Conservation (phyloP, 2,113 vertebrate species). For the Cnemophilus loriae region DNA sequence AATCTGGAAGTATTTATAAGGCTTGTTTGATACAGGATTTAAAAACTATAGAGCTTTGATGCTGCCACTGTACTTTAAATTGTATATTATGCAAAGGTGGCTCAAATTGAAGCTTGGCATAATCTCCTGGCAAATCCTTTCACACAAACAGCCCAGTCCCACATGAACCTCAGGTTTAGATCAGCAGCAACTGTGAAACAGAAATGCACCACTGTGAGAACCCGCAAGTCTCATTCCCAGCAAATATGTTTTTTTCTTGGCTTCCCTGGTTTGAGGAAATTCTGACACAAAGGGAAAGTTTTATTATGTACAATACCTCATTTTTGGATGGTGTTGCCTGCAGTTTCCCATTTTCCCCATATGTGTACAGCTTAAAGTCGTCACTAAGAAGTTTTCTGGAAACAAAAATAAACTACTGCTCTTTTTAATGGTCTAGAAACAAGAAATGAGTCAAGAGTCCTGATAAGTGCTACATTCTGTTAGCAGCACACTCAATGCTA, state of each 20-base stretch:
- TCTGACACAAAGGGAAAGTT: neutral
- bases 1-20: neutral
- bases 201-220: neutral
- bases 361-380: conserved; percentile 59
- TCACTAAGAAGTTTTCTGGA: conserved; percentile 63
- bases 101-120: neutral
- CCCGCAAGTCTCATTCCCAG: neutral
- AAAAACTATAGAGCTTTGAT: neutral
- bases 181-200: neutral
- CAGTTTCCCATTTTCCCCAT: conserved; percentile 51
- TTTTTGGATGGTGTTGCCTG: neutral
- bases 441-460: neutral
- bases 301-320: conserved; percentile 29
- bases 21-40: neutral
- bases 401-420: conserved; percentile 21
- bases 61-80: neutral
- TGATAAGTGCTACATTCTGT: neutral
- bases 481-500: neutral
- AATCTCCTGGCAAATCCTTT: neutral
- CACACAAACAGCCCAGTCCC: neutral
- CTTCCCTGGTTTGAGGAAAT: neutral
- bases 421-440: neutral
- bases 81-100: neutral
- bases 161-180: neutral
- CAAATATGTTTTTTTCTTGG: neutral